These are phyloP conservation scores for Callospermophilus lateralis DNA, from an alignment of 2,113 vertebrate species.

Conservation along the genomic window DNA sequence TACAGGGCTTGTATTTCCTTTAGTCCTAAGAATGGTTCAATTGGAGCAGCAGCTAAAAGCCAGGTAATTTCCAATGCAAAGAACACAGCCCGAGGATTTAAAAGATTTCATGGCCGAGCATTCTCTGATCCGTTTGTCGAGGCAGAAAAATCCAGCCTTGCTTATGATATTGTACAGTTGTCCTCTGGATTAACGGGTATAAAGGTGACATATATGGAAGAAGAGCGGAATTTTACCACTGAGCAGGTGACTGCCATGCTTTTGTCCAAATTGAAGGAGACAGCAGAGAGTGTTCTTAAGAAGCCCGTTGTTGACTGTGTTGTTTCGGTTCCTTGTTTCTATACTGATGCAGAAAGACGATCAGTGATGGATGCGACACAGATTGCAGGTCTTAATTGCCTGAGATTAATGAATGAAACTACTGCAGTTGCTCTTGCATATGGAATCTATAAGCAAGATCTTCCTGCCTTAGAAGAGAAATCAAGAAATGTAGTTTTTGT, in stretches of 20 bases:
- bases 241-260: constrained; percentile 98
- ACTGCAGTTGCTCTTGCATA: constrained; percentile 99
- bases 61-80: constrained; percentile 99
- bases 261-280: constrained; percentile 97
- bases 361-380: constrained; percentile 98
- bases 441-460: constrained; percentile 99
- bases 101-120: constrained; percentile 96
- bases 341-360: constrained; percentile 95
- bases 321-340: constrained; percentile 97
- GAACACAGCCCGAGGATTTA: constrained; percentile 98
- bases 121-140: constrained; percentile 96
- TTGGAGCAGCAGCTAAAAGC: no score
- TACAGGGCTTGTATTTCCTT: no score
- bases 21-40: no score
- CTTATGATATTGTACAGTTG: constrained; percentile 95
- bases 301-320: constrained; percentile 98
- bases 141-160: constrained; percentile 92
- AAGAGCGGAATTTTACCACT: constrained; percentile 95
- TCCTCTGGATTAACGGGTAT: constrained; percentile 95
- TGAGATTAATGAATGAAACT: constrained; percentile 97
- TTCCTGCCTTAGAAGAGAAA: constrained; percentile 96
- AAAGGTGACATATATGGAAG: constrained; percentile 98
- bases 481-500: constrained; percentile 97
- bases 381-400: constrained; percentile 97
- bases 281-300: constrained; percentile 96